Evolutionary conservation across 2,797 vertebrate genomes (phyloP).

Genomic region (Rallus crepitans): DNA sequence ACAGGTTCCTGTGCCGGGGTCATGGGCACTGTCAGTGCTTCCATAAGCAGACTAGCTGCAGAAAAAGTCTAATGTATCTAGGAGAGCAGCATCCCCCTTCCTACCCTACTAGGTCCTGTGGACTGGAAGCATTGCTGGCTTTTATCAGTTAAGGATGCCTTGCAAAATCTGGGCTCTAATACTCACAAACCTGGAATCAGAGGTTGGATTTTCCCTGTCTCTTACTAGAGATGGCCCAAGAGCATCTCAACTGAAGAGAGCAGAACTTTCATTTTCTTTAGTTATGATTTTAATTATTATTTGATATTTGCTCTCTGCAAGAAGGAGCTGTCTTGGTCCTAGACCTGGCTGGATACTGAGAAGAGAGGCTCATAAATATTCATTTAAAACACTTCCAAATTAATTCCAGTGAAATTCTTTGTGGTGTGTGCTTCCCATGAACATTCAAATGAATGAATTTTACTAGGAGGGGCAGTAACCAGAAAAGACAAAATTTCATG

Average conservation of each 20-base stretch:
- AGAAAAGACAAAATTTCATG: neutral
- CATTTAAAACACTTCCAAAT: neutral
- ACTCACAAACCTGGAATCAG: neutral
- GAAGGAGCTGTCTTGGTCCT: neutral
- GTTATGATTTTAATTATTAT: neutral
- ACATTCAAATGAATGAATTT: neutral
- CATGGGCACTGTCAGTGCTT: neutral
- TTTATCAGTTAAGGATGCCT: neutral
- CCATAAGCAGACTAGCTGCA: neutral
- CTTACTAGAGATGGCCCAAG: neutral
- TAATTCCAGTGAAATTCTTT: neutral
- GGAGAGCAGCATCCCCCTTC: neutral
- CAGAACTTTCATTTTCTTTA: neutral
- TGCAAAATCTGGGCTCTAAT: neutral
- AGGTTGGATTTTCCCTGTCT: neutral
- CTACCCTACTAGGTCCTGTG: neutral
- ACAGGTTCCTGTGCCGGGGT: neutral
- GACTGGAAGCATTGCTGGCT: neutral
- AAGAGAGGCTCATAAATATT: slow-evolving; percentile 6
- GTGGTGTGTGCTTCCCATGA: neutral
- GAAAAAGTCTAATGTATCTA: neutral
- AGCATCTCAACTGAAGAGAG: neutral
- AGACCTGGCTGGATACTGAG: neutral
- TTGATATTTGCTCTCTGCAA: neutral
- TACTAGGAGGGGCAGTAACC: neutral